A percentile compares a stretch with the other conserved stretches of the same genome.
phyloP scores from a whole-genome alignment of 1,140 invertebrate genomes.

The Prorops nasuta region DNA sequence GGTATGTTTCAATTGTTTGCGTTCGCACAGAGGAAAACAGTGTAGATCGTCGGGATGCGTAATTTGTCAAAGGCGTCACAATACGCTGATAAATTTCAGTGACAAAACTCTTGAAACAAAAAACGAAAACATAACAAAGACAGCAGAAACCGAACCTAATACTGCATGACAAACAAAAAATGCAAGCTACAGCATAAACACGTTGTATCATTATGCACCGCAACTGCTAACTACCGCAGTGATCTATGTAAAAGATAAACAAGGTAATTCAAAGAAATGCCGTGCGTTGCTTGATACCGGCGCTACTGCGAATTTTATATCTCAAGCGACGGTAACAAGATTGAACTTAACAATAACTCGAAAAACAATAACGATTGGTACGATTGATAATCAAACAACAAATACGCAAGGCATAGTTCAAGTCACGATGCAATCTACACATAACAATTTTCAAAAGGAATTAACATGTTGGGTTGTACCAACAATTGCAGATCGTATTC shows the following conservation, averaged over 20 bases:
- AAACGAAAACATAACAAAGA: too few relatives aligned
- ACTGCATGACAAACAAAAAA: too few relatives aligned
- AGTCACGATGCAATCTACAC: background rate
- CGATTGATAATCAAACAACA: background rate
- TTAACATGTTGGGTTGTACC: background rate
- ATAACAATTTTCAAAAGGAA: background rate
- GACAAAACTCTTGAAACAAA: too few relatives aligned
- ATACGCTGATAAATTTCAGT: too few relatives aligned
- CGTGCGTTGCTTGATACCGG: constrained; percentile 6
- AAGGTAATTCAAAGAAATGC: background rate
- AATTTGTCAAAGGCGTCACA: too few relatives aligned
- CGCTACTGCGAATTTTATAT: constrained; percentile 1
- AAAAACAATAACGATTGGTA: background rate
- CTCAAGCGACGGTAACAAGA: background rate
- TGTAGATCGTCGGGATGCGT: too few relatives aligned
- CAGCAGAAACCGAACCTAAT: too few relatives aligned
- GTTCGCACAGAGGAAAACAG: too few relatives aligned
- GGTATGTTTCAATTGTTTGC: too few relatives aligned
- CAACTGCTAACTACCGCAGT: background rate
- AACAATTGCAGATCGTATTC: background rate
- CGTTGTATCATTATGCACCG: too few relatives aligned
- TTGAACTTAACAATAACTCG: background rate
- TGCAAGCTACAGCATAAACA: too few relatives aligned
- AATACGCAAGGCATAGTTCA: background rate
- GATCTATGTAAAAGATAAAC: background rate